A percentile compares a stretch with the other conserved stretches of the same genome.
phyloP scores from a whole-genome alignment of 2,113 vertebrate genomes.

The Salvelinus namaycush region DNA sequence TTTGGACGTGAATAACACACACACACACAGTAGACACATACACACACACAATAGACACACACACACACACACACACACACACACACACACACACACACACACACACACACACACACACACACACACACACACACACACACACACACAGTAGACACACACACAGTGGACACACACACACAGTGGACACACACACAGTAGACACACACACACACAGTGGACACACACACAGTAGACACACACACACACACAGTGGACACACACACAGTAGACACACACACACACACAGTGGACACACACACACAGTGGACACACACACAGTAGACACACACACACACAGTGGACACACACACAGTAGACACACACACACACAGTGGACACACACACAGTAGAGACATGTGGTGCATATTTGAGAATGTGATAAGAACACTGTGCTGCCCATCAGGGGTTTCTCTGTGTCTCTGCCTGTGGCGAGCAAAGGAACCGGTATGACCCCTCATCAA shows the following conservation, averaged over 20 bases:
- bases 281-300: not conserved
- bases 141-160: too few relatives aligned
- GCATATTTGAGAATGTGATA: constrained; percentile 83
- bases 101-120: too few relatives aligned
- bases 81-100: too few relatives aligned
- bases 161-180: not conserved
- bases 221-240: not conserved
- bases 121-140: not conserved
- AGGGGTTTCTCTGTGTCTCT: not conserved
- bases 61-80: too few relatives aligned
- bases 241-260: not conserved
- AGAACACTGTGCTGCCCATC: constrained; percentile 62
- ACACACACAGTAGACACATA: not conserved
- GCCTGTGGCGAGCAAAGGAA: constrained; percentile 71
- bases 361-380: not conserved
- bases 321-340: not conserved
- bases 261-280: not conserved
- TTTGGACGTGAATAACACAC: constrained; percentile 18
- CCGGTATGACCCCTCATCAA: constrained; percentile 75
- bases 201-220: not conserved
- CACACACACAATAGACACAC: too few relatives aligned
- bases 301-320: not conserved
- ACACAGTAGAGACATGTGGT: constrained; percentile 36
- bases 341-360: not conserved
- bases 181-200: not conserved